Conservation (phyloP, 2,113 vertebrate genomes). For the Chloropsis hardwickii region DNA sequence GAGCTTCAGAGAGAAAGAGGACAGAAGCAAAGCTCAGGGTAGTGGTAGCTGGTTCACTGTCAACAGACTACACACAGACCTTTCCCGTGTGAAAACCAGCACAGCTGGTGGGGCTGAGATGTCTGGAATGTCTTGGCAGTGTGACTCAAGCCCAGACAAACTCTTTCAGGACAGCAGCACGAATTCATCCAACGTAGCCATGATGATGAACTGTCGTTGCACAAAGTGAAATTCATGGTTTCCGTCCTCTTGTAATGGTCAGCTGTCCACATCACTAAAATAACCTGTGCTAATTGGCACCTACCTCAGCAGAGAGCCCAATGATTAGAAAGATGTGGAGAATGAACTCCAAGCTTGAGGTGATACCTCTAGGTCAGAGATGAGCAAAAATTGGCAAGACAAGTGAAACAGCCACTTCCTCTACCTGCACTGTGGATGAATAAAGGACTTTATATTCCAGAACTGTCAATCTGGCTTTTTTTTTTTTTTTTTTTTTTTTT, state of each 20-base stretch:
- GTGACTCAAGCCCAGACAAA: neutral
- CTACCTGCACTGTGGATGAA: neutral
- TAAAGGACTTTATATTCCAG: slow-evolving; percentile 38
- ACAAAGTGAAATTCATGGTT: neutral
- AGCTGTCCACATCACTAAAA: slow-evolving; percentile 47
- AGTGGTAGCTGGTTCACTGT: neutral
- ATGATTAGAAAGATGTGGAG: slow-evolving; percentile 51
- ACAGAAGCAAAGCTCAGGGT: neutral
- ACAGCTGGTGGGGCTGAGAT: neutral
- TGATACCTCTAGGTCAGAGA: slow-evolving; percentile 32
- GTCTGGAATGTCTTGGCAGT: neutral
- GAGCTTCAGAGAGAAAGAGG: neutral
- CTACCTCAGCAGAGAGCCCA: slow-evolving; percentile 19
- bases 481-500: neutral
- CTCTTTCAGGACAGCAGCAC: neutral
- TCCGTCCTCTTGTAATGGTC: neutral
- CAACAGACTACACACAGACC: no score
- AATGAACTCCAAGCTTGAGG: slow-evolving; percentile 39
- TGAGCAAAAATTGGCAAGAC: slow-evolving; percentile 36
- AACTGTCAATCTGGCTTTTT: slow-evolving; percentile 27
- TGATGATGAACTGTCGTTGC: neutral
- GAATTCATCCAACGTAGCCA: neutral
- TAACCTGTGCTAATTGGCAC: slow-evolving; percentile 38
- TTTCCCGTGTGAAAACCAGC: neutral
- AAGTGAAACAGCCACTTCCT: slow-evolving; percentile 34